Base-by-base conservation (phyloP, 2,888 invertebrate genomes). In the Ypsolopha scabrella region DNA sequence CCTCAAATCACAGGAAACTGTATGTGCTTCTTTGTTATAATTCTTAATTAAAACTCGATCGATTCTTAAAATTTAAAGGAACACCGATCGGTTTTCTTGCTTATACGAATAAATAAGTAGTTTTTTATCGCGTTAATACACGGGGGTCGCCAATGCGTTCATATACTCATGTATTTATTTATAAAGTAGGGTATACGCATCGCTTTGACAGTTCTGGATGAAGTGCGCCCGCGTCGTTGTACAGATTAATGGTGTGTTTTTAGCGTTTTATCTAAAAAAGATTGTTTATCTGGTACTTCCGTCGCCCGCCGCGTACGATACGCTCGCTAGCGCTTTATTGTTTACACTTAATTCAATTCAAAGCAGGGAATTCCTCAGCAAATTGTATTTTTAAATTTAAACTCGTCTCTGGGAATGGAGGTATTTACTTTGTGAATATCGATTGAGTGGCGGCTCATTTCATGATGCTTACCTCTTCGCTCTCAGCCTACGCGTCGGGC, bases 311-410 rank as follows among this genome's bases (percentile, higher is more conserved):
- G 72, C 74, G 61, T 68, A 71, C 77, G 82, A 85, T 83, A 83
- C 82, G 82, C 80, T 75, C 76, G 68, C 81, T 80, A 75, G 68
- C 76, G 73, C 75, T 81, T 80, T 80, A 82, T 83, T 83, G 82
- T 85, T 83, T 82, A 83, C 85, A 80, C 81, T 81, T 83, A 85
- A 85, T 85, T 80, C 81, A 80, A 86, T 85, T 86, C 85, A 79
- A 82, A 78, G 80, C 85, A 83, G 79, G 82, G 81, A 82, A 82
- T 82, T 82, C 82, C 72, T 79, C 65, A 66, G 78, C 80, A 80
- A 79, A 76, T 80, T 76, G 75, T 81, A 79, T 82, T 83, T 85
- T 82, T 81, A 82, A 82, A 80, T 80, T 72, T 73, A 68, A 74
- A 75, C 67, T 55, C 67, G 58, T 60, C 64, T 24, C 64, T 72